Evolutionary conservation across 2,113 vertebrate genomes (phyloP), one percentile per base, ranked within the genome.

Genomic region (Murina feae): DNA sequence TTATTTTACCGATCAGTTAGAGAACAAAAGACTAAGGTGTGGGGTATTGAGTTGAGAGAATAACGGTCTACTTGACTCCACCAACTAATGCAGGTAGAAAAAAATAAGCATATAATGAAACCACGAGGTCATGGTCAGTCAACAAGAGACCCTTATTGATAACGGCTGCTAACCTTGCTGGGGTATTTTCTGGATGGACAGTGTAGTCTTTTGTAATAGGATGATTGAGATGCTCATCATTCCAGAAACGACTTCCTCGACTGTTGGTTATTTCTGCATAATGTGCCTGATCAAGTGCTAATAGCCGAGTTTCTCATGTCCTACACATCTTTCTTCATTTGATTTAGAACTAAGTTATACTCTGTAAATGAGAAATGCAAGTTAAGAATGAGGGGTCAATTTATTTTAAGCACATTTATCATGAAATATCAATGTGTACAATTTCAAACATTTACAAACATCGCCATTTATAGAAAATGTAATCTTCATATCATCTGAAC

Each of bases 401-500:
- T 85, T 87, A 95, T 97, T 97, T 96, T 89, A 78, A 58, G 92
- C 78, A 85, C 95, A 96, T 96, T 97, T 42, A 95, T 95, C 97
- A 87, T 95, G 98, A 97, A 85, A 93, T 94, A 85, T 96, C 93
- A 97, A 95, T 39, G 63, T 58, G 88, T 96, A 98, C 90, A 96
- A 94, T 97, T 95, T 96, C 95, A 98, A 97, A 97, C 97, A 98
- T 94, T 98, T 98, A 97, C 97, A 98, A 98, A 98, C 94, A 90
- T 91, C 84, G 76, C 85, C 96, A 96, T 96, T 97, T 88, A 94
- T 97, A 95, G 96, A 97, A 98, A 98, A 98, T 88, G 96, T 86
- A 69, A 94, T 90, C 76, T 83, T 90, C 97, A 98, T 97, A 96
- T 97, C 88, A 97, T 96, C 84, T 94, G 60, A 98, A 98, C 96